Base-by-base conservation (phyloP, 2,888 invertebrate species). In the Oscheius sp. region DNA sequence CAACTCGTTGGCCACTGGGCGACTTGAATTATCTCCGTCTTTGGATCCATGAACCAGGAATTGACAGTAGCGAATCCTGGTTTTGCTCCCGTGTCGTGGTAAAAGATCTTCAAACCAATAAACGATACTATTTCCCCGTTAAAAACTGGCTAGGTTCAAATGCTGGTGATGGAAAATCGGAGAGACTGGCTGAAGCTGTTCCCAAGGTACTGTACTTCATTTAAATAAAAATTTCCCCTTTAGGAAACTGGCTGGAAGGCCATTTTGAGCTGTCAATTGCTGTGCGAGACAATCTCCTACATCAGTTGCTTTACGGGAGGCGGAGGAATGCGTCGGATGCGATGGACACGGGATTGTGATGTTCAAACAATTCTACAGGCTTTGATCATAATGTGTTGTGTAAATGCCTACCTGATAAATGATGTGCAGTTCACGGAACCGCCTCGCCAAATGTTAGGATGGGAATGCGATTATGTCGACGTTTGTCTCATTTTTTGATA, bases 81-180 rank as follows among this genome's bases (percentile, higher is more conserved):
- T 81, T 76, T 66, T 81, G 81, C 56, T 75, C 74, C 21, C 63
- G 80, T 21, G 74, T 84, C 0, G 73, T 76, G 23, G 74, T 84
- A 27, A 78, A 81, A 29, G 80, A 80, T 23, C 35, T 79, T 0
- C 81, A 81, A 68, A 80, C 80, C 2, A 72, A 80, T 18, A 66
- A 80, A 55, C 76, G 76, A 49, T 78, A 69, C 71, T 64, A 72
- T 25, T 84, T 84, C 72, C 77, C 80, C 2, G 78, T 84, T 29
- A 70, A 80, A 52, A 83, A 81, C 49, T 83, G 84, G 84, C 52
- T 84, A 5, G 84, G 84, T 18, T 76, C 76, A 0, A 80, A 77
- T 53, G 81, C 81, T 45, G 82, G 82, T 25, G 82, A 84, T 69
- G 84, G 84, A 68, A 72, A 81, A 59, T 77, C 80, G 7, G 80